Evolutionary conservation across 1,140 invertebrate species (phyloP), one percentile per base, ranked within the genome.

Genomic region (Meloidogyne floridensis): DNA sequence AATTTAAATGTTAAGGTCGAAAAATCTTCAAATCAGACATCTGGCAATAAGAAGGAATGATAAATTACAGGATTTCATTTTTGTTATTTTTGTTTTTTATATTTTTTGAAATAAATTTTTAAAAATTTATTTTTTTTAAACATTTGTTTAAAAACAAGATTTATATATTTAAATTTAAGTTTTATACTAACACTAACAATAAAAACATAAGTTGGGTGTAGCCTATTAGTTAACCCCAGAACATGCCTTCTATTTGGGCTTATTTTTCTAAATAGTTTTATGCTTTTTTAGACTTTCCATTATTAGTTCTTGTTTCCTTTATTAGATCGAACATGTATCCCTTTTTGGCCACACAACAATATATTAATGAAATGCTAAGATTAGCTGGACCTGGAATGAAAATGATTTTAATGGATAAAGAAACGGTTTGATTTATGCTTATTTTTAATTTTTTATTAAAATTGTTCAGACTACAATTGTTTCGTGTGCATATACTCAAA

Each of bases 311-410:
- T 32, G 32, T 32, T 32, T 32, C 32, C 32, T 32, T 32, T 32
- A 32, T 75, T 76, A 9, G 11, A 11, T 77, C 74, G 3, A 82
- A 43, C 32, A 93, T 98, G 96, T 95, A 98, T 92, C 93, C 96
- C 11, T 93, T 97, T 86, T 92, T 93, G 83, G 95, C 95, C 65
- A 93, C 97, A 65, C 97, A 96, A 91, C 93, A 95, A 90, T 98
- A 98, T 91, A 93, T 99, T 81, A 94, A 95, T 54, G 96, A 96
- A 92, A 99, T 99, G 96, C 95, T 96, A n/a, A 94, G 96, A 82
- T 95, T 98, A 87, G 95, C 95, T 91, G 97, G 97, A 3, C 95
- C 96, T 8, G 96, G 97, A 65, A 98, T 99, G 96, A 99, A 99
- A 93, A 94, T 98, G 54, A 93, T 99, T 83, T 91, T 99, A 54